Conservation (phyloP, 2,888 invertebrate genomes). For the Anthophora plumipes region DNA sequence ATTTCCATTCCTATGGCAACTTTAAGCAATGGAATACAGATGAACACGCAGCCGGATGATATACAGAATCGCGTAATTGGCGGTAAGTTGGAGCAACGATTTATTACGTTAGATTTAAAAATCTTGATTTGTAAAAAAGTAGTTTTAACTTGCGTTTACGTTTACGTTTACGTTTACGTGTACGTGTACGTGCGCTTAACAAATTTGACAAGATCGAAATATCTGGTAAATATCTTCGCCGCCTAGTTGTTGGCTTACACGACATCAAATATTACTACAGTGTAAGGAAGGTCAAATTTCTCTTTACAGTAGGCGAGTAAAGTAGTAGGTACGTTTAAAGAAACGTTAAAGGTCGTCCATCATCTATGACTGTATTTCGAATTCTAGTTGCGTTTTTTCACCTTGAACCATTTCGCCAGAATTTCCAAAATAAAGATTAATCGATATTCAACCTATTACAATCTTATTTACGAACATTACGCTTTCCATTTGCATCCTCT, state of each 20-base stretch:
- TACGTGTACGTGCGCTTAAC: constrained; percentile 39
- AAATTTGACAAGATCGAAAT: constrained; percentile 50
- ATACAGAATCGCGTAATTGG: constrained; percentile 77
- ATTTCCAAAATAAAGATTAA: too few relatives aligned
- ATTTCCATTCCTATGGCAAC: constrained; percentile 79
- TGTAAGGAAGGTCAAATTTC: constrained; percentile 74
- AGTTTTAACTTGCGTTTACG: too few relatives aligned
- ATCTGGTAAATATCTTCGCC: neutral
- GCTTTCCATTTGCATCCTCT: too few relatives aligned
- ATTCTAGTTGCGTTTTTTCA: too few relatives aligned
- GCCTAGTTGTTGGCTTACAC: neutral
- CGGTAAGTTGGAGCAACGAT: constrained; percentile 61
- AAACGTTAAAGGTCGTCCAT: constrained; percentile 24
- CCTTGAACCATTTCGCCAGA: neutral
- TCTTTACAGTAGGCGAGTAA: constrained; percentile 27
- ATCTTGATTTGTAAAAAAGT: too few relatives aligned
- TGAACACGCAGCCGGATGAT: constrained; percentile 81
- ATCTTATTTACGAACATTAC: too few relatives aligned
- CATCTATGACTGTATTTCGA: neutral
- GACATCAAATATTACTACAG: constrained; percentile 69
- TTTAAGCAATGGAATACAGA: constrained; percentile 77
- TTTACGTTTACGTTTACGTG: too few relatives aligned
- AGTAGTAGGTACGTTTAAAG: neutral
- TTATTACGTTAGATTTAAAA: too few relatives aligned
- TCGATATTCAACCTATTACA: too few relatives aligned